Evolutionary conservation across 2,797 vertebrate species (phyloP).

Genomic region (Urophycis tenuis): DNA sequence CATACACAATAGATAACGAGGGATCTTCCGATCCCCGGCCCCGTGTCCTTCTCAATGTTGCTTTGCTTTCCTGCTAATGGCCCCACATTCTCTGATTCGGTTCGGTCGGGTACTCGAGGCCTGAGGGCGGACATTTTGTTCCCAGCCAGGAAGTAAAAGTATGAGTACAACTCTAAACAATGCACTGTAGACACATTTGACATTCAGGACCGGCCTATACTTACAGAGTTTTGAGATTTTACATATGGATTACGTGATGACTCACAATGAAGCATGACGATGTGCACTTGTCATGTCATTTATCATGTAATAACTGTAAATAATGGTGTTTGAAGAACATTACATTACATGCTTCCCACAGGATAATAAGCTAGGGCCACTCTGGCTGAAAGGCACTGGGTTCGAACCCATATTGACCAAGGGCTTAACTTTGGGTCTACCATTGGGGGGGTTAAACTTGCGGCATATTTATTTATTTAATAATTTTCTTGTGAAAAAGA

Average conservation of each 20-base stretch:
- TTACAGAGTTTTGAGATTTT: no score
- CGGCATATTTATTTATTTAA: no score
- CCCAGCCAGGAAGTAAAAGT: background rate
- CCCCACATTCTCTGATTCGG: background rate
- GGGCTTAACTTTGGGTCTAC: no score
- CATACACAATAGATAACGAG: constrained; percentile 12
- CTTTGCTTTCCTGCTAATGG: background rate
- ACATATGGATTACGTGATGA: no score
- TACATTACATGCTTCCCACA: background rate
- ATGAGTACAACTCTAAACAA: background rate
- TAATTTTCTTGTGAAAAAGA: no score
- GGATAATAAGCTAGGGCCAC: background rate
- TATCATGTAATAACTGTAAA: background rate
- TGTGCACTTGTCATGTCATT: background rate
- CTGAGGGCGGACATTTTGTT: background rate
- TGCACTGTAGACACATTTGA: no score
- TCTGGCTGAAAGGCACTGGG: background rate
- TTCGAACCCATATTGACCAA: no score
- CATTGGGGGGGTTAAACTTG: no score
- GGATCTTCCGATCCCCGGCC: background rate
- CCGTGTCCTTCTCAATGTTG: background rate
- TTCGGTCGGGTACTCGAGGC: background rate
- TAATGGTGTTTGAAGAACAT: background rate
- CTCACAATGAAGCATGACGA: background rate
- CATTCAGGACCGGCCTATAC: no score